Percentiles rank a stretch among this genome's conserved stretches.
phyloP scores from a whole-genome alignment of 2,888 invertebrate species.

The Hoplodrina ambigua region DNA sequence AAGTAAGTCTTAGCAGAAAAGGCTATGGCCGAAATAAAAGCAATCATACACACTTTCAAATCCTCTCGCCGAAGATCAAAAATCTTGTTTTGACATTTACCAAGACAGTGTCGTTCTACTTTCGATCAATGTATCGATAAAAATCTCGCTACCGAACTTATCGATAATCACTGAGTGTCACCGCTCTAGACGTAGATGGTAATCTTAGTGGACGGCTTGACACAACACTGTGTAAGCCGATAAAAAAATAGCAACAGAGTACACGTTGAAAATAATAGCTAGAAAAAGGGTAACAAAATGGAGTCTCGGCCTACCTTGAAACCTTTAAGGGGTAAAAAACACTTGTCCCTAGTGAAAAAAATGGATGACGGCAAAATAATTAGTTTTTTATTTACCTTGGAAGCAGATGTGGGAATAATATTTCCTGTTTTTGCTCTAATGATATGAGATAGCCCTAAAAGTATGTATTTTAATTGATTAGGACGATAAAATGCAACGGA shows the following conservation, averaged over 20 bases:
- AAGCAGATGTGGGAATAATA: constrained; percentile 43
- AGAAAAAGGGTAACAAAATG: constrained; percentile 56
- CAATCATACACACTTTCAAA: constrained; percentile 46
- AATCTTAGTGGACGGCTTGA: constrained; percentile 69
- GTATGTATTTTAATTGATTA: constrained; percentile 4
- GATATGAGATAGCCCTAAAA: constrained; percentile 32
- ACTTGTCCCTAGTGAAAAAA: constrained; percentile 30
- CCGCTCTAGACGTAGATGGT: constrained; percentile 79
- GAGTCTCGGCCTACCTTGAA: constrained; percentile 24
- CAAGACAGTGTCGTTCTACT: constrained; percentile 56
- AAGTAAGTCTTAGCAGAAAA: not conserved
- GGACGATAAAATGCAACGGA: constrained; percentile 1
- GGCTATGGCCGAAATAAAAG: not conserved
- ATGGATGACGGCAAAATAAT: constrained; percentile 39
- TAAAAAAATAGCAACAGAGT: constrained; percentile 57
- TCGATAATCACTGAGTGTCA: constrained; percentile 78
- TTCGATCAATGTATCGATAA: constrained; percentile 72
- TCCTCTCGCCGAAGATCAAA: constrained; percentile 33
- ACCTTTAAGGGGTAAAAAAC: constrained; percentile 38
- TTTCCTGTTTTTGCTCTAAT: constrained; percentile 32
- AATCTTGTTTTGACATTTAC: constrained; percentile 65
- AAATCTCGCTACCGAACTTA: constrained; percentile 72
- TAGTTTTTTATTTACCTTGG: constrained; percentile 41
- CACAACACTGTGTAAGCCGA: constrained; percentile 70
- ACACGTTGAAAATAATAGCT: constrained; percentile 63